Percentiles rank a stretch among this genome's conserved stretches.
These are phyloP conservation scores for Myotis brandtii DNA, from an alignment of 2,113 vertebrate genomes.

Conservation along the genomic window DNA sequence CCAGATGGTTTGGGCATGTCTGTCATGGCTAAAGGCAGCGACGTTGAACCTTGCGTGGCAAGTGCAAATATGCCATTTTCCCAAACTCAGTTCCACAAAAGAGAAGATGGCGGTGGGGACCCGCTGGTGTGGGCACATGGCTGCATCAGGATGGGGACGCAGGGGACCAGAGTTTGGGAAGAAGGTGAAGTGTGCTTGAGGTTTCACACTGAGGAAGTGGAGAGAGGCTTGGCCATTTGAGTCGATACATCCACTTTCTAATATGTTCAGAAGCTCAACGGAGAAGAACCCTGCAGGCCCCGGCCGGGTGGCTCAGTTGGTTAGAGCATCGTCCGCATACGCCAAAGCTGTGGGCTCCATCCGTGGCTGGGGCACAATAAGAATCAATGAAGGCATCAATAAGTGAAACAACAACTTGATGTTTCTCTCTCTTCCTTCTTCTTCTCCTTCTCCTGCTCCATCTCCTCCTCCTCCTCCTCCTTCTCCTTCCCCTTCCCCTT, in stretches of 20 bases:
- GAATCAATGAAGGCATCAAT: no score
- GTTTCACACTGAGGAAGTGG: neutral
- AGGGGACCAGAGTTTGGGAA: neutral
- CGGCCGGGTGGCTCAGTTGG: no score
- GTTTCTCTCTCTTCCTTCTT: no score
- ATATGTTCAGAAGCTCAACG: neutral
- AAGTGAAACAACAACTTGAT: no score
- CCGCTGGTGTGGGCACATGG: neutral
- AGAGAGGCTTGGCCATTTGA: neutral
- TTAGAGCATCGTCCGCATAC: no score
- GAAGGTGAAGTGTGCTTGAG: neutral
- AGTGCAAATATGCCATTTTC: neutral
- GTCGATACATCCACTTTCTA: neutral
- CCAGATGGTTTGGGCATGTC: neutral
- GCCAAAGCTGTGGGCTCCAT: no score
- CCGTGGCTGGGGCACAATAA: no score
- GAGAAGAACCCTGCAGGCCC: neutral
- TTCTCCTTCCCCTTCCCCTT: no score
- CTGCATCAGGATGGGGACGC: neutral
- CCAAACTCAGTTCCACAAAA: neutral
- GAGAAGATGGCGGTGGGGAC: neutral
- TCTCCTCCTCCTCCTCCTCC: no score
- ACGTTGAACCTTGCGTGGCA: neutral
- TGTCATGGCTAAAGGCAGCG: neutral
- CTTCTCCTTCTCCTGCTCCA: no score